A percentile compares a stretch with the other conserved stretches of the same genome.
Conservation (phyloP, 2,113 vertebrate genomes). For the Probosciger aterrimus region DNA sequence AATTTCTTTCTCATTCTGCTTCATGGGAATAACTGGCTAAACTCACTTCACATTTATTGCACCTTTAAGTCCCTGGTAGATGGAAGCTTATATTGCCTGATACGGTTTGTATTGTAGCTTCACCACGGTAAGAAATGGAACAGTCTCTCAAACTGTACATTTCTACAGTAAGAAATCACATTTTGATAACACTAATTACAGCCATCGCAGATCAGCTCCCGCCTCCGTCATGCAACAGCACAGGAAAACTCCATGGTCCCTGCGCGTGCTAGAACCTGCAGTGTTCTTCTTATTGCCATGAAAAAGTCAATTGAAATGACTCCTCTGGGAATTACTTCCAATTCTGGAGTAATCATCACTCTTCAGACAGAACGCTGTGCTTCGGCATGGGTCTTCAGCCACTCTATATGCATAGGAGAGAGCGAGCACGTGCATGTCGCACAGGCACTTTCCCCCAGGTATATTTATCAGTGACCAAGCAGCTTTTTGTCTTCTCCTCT, state of each 20-base stretch:
- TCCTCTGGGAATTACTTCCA: conserved; percentile 33
- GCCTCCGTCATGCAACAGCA: background rate
- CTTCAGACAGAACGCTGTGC: conserved; percentile 36
- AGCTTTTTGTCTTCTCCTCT: background rate
- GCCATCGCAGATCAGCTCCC: conserved; percentile 2
- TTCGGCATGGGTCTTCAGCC: conserved; percentile 30
- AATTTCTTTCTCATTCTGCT: background rate
- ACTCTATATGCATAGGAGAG: background rate
- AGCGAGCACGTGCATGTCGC: background rate
- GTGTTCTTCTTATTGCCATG: conserved; percentile 67
- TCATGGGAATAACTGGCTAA: background rate
- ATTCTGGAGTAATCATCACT: conserved; percentile 34
- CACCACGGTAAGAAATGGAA: conserved; percentile 29
- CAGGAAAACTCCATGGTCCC: conserved; percentile 36
- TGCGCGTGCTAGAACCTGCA: conserved; percentile 28
- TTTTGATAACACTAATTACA: conserved; percentile 39
- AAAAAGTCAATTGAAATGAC: conserved; percentile 52
- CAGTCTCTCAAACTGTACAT: conserved; percentile 53
- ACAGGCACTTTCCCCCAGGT: background rate
- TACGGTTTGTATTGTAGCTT: conserved; percentile 47
- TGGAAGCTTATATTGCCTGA: conserved; percentile 59
- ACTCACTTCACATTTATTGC: conserved; percentile 32
- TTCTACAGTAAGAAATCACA: conserved; percentile 55
- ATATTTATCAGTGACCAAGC: background rate
- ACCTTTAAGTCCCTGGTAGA: conserved; percentile 57